A percentile compares a stretch with the other conserved stretches of the same genome.
Evolutionary conservation across 2,113 vertebrate genomes (phyloP).

Genomic region (Chloropsis hardwickii): DNA sequence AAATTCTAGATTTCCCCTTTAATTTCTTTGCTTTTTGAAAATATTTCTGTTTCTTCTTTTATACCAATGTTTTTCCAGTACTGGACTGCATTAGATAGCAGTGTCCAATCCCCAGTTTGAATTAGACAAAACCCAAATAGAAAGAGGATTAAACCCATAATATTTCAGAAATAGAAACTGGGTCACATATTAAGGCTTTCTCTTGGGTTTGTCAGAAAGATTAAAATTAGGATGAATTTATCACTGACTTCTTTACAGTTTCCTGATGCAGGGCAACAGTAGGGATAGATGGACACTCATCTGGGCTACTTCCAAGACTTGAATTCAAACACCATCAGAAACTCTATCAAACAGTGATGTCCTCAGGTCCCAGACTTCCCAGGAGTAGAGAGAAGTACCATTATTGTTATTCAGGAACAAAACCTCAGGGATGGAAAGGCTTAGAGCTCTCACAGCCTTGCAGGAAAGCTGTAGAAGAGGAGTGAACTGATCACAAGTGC

Average conservation of each 20-base stretch:
- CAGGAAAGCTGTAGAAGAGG: neutral
- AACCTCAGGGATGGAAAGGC: neutral
- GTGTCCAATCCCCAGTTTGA: neutral
- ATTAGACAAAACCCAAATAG: conserved; percentile 10
- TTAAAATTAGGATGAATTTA: neutral
- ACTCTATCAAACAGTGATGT: neutral
- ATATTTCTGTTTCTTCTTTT: neutral
- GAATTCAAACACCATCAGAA: neutral
- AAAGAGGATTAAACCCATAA: conserved; percentile 45
- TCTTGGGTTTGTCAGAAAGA: neutral
- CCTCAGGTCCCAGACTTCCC: neutral
- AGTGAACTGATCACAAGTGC: neutral
- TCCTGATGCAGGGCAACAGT: neutral
- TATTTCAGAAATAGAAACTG: conserved; percentile 35
- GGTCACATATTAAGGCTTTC: conserved; percentile 43
- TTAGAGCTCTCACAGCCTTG: neutral
- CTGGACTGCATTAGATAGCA: neutral
- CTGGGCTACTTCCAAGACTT: neutral
- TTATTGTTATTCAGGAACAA: neutral
- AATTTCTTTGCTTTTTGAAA: neutral
- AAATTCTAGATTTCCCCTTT: neutral
- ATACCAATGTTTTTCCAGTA: neutral
- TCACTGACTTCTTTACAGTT: neutral
- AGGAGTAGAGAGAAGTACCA: neutral
- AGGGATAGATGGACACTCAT: fast-evolving